phyloP scores from a whole-genome alignment of 2,888 invertebrate species.

The Torymus auratus region DNA sequence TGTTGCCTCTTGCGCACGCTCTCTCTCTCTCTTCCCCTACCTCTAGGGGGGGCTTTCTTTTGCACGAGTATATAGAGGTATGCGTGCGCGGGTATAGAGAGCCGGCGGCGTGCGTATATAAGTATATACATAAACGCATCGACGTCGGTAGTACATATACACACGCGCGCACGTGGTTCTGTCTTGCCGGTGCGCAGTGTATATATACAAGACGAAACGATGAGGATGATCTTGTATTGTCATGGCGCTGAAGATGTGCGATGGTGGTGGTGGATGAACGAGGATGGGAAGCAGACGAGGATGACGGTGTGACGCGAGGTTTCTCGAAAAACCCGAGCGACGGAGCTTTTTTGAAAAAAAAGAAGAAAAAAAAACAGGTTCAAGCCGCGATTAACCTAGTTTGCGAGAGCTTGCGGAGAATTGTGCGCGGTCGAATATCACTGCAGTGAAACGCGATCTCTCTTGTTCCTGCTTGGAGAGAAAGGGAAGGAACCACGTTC shows the following conservation, averaged over 20 bases:
- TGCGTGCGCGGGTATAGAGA: too few relatives aligned
- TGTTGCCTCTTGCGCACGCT: constrained; percentile 9
- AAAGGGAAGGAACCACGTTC: too few relatives aligned
- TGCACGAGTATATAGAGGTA: not conserved
- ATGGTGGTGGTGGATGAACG: not conserved
- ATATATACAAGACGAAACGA: not conserved
- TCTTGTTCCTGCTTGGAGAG: too few relatives aligned
- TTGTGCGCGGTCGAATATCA: too few relatives aligned
- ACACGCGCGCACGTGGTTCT: constrained; percentile 55
- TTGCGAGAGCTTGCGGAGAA: too few relatives aligned
- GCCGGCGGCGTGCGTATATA: not conserved
- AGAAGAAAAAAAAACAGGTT: too few relatives aligned
- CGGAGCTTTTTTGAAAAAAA: not conserved
- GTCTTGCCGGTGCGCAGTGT: constrained; percentile 20
- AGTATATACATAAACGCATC: constrained; percentile 36
- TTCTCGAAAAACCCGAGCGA: too few relatives aligned
- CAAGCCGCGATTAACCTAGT: too few relatives aligned
- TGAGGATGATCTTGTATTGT: not conserved
- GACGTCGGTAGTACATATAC: not conserved
- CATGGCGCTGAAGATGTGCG: not conserved
- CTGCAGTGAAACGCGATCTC: too few relatives aligned
- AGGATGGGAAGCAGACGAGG: too few relatives aligned
- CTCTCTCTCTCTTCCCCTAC: constrained; percentile 8
- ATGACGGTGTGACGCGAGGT: too few relatives aligned
- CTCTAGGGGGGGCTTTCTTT: not conserved